Base-by-base conservation (phyloP, 2,888 invertebrate species). In the Tupiocoris notatus region DNA sequence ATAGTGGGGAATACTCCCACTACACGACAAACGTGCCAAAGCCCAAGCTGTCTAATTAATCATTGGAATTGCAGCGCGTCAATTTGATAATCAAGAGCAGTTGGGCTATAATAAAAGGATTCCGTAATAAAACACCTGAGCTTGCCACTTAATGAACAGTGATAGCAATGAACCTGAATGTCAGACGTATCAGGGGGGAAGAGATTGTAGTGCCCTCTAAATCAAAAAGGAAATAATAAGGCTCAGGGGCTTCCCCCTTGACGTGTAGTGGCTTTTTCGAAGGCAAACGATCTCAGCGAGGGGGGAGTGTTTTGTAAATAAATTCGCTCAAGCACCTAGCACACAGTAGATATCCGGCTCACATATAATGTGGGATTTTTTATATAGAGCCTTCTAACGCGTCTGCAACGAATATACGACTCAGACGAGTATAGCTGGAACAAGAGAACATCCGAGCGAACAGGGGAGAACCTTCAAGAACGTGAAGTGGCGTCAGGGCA, bases 161-260 rank as follows among this genome's bases (percentile, higher is more conserved):
- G n/a, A 12, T 12, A 12, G 39, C 39, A 39, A 39, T 39, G 39
- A 39, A 39, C 39, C 39, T 12, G 39, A 39, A 39, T 39, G 39
- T 39, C 39, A 7, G 39, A 39, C 39, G 39, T 39, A n/a, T n/a
- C n/a, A n/a, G n/a, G 39, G 12, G 39, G 39, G 39, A 7, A 7
- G 12, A 56, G 56, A 3, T 9, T 21, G 21, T 67, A 56, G 67
- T 57, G 67, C 56, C 39, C 67, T 39, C 59, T 70, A 70, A 70
- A 70, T 70, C 70, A 70, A 70, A 70, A 67, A 54, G 57, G 56
- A 22, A 67, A 67, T 67, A 67, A 67, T 67, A 57, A 56, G 57
- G 22, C 39, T 39, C 39, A 39, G 39, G 39, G 39, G 39, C 39
- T 39, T 39, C 65, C 67, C 24, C 70, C 59, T 70, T 70, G 70